Evolutionary conservation across 1,140 invertebrate genomes (phyloP), one percentile per base, ranked within the genome.

Genomic region (Drosophila simulans): DNA sequence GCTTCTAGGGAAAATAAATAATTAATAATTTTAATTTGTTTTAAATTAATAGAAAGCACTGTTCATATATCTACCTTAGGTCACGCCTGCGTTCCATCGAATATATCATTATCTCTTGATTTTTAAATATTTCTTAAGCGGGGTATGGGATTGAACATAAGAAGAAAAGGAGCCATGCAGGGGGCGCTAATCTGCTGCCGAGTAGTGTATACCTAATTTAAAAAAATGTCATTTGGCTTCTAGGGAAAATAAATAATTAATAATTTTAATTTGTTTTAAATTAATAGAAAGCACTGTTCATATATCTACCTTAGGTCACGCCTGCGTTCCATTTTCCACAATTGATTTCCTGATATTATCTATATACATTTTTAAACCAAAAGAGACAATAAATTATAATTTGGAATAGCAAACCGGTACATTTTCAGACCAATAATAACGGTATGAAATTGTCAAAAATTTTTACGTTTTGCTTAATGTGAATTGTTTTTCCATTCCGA

Each of bases 381-480:
- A 45, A 52, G 37, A 46, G 45, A 42, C n/a, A 46, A 75, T 35
- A 7, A 22, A 39, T 46, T 52, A 57, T 31, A 62, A 75, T 70
- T 40, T 25, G 64, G 66, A 35, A 35, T 20, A 42, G 65, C 52
- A 52, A 22, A 53, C 25, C 35, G 73, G 68, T 68, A 74, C 79
- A 78, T 62, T 65, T 69, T 68, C 81, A 69, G 65, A 76, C 78
- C 83, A 85, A 88, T 85, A 78, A 88, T 85, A 88, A 88, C 78
- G 77, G 54, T 48, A 65, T 64, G 43, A 34, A 72, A 78, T 84
- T 75, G 56, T 64, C 70, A 80, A 78, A 73, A 76, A 76, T 66
- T 54, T 39, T 25, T 63, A 43, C 71, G 51, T 64, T 74, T 76
- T 74, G 71, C 53, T 58, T 53, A 81, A 77, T 80, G 77, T 70